Conservation (phyloP, 1,140 invertebrate species). For the Ephestia elutella region DNA sequence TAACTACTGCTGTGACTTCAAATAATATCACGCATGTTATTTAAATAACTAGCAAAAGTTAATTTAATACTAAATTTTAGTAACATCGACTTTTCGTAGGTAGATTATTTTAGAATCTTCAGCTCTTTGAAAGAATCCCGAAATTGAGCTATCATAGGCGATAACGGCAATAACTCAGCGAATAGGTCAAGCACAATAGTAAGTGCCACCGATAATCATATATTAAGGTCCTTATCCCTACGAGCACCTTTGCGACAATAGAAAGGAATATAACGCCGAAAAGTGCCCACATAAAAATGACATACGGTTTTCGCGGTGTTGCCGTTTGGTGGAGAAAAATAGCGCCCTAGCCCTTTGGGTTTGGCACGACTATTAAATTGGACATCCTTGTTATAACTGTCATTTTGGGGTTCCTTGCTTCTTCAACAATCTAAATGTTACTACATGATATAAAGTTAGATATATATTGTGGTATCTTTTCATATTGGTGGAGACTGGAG, state of each 20-base stretch:
- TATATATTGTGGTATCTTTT: too few relatives aligned
- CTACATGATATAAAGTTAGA: too few relatives aligned
- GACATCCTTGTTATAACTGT: not conserved
- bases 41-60: too few relatives aligned
- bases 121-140: conserved; percentile 17
- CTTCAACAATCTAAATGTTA: too few relatives aligned
- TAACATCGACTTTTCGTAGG: too few relatives aligned
- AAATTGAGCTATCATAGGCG: conserved; percentile 37
- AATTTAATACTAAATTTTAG: too few relatives aligned
- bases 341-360: conserved; percentile 1
- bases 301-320: conserved; percentile 43
- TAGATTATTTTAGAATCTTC: too few relatives aligned
- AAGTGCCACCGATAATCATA: conserved; percentile 72
- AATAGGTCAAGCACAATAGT: conserved; percentile 71
- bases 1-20: too few relatives aligned
- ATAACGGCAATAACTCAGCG: conserved; percentile 60
- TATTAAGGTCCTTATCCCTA: conserved; percentile 71
- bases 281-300: conserved; percentile 73
- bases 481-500: too few relatives aligned
- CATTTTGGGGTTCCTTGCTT: too few relatives aligned
- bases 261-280: conserved; percentile 70
- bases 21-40: too few relatives aligned
- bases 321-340: conserved; percentile 45
- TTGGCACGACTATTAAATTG: not conserved
- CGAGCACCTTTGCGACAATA: conserved; percentile 69